Percentiles rank a stretch among this genome's conserved stretches.
Conservation (phyloP, 2,888 invertebrate genomes). For the Xestia sexstrigata region DNA sequence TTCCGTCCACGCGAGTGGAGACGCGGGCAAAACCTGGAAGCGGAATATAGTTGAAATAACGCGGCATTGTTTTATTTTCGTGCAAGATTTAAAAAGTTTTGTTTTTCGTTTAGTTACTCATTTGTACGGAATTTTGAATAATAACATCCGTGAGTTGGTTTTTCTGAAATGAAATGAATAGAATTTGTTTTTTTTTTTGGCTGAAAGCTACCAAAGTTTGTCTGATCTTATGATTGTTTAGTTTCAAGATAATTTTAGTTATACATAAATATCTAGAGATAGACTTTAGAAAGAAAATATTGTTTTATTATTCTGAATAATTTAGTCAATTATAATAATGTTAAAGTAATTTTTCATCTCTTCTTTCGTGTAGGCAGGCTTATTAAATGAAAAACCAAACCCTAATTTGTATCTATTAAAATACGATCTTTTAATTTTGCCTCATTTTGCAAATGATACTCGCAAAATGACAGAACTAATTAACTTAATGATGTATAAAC, state of each 20-base stretch:
- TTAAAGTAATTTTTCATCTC: neutral
- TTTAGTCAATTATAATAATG: neutral
- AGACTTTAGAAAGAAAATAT: neutral
- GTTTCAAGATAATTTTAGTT: neutral
- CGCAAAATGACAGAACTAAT: constrained; percentile 53
- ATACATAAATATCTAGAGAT: too few relatives aligned
- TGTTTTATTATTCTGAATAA: neutral
- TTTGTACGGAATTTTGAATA: constrained; percentile 8
- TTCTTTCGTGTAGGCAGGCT: neutral
- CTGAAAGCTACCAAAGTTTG: neutral
- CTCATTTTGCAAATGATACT: constrained; percentile 18
- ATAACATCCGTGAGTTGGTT: neutral
- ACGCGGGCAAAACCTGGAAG: constrained; percentile 42
- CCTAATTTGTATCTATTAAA: neutral
- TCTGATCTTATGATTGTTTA: neutral
- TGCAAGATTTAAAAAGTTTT: constrained; percentile 19
- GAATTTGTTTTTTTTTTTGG: neutral
- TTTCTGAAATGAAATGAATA: neutral
- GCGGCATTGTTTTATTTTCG: constrained; percentile 50
- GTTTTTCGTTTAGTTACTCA: constrained; percentile 13
- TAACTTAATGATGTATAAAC: constrained; percentile 66
- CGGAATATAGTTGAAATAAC: constrained; percentile 46
- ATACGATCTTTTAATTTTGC: constrained; percentile 7
- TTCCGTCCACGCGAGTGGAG: constrained; percentile 55
- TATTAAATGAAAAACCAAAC: neutral